A percentile compares a stretch with the other conserved stretches of the same genome.
Conservation (phyloP, 2,113 vertebrate genomes). For the Rhegmatorhina hoffmannsi region DNA sequence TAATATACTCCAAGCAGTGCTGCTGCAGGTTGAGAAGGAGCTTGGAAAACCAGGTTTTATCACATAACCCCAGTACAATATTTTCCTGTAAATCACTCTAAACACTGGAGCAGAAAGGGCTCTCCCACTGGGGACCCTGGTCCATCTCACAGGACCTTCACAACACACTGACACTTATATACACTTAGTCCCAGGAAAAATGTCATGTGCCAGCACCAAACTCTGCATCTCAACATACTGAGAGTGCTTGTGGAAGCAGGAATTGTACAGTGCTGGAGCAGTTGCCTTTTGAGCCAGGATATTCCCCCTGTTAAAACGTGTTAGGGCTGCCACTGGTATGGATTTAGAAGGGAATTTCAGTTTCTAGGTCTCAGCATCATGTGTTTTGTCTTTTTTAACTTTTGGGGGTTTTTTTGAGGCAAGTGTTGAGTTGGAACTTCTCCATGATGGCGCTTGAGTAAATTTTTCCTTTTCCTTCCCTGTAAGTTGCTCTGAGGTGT, state of each 20-base stretch:
- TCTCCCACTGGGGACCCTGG: accelerated
- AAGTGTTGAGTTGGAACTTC: not conserved
- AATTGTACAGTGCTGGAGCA: not conserved
- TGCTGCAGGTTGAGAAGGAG: not conserved
- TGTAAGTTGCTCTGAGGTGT: not conserved
- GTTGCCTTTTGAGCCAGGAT: not conserved
- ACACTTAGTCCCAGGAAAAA: too few species aligned
- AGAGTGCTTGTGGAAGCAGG: not conserved
- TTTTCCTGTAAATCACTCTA: not conserved
- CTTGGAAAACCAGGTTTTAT: not conserved
- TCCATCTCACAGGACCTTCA: not conserved
- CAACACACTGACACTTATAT: not conserved
- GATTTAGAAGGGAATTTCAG: accelerated
- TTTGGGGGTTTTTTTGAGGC: not conserved
- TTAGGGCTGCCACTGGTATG: not conserved
- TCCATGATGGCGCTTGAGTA: not conserved
- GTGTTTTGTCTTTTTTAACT: not conserved
- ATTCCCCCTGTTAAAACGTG: not conserved
- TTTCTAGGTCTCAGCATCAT: not conserved
- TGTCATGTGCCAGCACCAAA: not conserved
- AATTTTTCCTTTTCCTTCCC: accelerated
- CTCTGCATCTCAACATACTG: not conserved
- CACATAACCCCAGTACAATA: accelerated
- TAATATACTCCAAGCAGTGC: not conserved
- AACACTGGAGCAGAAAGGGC: not conserved